Evolutionary conservation across 2,797 vertebrate species (phyloP), one percentile per base, ranked within the genome.

Genomic region (Melanotaenia trifasciata): DNA sequence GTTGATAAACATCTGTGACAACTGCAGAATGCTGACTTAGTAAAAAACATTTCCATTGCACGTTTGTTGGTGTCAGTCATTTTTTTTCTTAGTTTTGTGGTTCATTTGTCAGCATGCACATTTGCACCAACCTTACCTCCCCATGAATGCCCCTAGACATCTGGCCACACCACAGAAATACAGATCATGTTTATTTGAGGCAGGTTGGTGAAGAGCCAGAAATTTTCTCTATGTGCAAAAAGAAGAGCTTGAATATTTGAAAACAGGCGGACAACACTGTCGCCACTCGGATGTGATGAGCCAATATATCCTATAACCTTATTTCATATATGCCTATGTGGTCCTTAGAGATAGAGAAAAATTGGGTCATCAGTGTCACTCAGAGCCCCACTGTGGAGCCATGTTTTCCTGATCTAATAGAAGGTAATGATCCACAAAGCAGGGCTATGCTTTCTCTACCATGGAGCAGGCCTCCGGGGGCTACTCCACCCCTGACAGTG

Each of bases 391-490:
- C 89, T 85, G 93, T 92, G 93, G 92, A 94, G 93, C 94, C 93
- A 95, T 93, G 94, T 93, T 94, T 93, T 96, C 89, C 93, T 97
- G 95, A 96, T 97, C 96, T 96, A 96, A 97, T 96, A 96, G 92
- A 95, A 94, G 95, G 94, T 92, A 96, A 97, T 96, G 96, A 96
- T 87, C 89, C 91, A 88, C 92, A 94, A 89, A 90, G 93, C 90
- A 95, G 93, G 95, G 92, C 89, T 78, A 90, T 94, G 90, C 87
- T 83, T 14, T 53, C 89, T 90, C 90, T 86, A 88, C 92, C 94
- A 82, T 26, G 57, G 79, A 87, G 88, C 79, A 78, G 90, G 91
- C 91, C 93, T 92, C 92, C 76, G 74, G 93, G 90, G 91, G 89
- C 90, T 87, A 90, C 90, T 92, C 90, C 87, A 89, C 83, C 89